Base-by-base conservation (phyloP, 2,797 vertebrate species). In the Ibycter americanus region DNA sequence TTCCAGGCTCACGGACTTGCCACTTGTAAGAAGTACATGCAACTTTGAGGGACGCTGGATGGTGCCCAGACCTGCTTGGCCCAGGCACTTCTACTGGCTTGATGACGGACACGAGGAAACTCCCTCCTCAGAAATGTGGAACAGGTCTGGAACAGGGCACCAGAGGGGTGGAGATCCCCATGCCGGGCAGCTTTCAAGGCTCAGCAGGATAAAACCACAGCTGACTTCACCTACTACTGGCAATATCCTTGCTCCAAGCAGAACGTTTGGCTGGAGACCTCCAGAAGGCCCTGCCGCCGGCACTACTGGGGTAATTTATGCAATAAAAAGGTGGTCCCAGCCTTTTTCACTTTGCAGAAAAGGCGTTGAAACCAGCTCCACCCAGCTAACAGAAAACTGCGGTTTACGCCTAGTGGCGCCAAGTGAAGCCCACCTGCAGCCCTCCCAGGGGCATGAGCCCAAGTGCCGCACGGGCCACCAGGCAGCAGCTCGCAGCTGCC, bases 381-480 rank as follows among this genome's bases (percentile, higher is more conserved):
- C 22, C 0, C 15, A 49, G 13, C 54, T n/a, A 36, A 55, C 25
- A 36, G 44, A 71, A 66, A 62, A 34, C 19, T 17, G 3, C 12
- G 20, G n/a, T 32, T 58, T 12, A 36, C 1, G 4, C 18, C 3
- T 27, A 16, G 15, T 2, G 8, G 2, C 5, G 26, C 72, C 63
- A 27, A 25, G n/a, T 1, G 17, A 59, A 91, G 47, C 6, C 20
- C 9, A 5, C 31, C 12, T 2, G 38, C 34, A 26, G 14, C 47
- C 8, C 7, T 78, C 15, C 20, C 4, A 23, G 23, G 22, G 18
- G 9, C 52, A 32, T 0, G 21, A 42, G 55, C 7, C 18, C 74
- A 25, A 38, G 26, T 1, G 4, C 3, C 70, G 36, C 23, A 40
- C 8, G 22, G 1, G 4, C 32, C 5, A 12, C 31, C 9, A 9